A percentile compares a stretch with the other conserved stretches of the same genome.
These are phyloP conservation scores for Trogon melanurus DNA, from an alignment of 2,113 vertebrate genomes.

Conservation along the genomic window DNA sequence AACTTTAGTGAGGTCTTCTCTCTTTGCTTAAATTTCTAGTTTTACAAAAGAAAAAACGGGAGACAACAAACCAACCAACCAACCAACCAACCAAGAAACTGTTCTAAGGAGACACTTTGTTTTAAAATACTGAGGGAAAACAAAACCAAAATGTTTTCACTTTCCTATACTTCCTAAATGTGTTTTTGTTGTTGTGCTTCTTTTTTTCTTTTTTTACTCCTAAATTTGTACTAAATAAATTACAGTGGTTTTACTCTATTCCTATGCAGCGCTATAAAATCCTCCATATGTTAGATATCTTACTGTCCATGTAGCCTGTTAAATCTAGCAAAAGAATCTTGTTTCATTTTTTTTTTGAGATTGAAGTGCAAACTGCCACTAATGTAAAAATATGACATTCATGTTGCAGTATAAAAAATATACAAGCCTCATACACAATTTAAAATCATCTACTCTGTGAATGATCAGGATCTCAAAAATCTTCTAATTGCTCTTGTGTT, in stretches of 20 bases:
- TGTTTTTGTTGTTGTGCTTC: neutral
- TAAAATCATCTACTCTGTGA: neutral
- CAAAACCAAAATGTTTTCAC: fast-evolving
- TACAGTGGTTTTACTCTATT: neutral
- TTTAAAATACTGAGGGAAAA: neutral
- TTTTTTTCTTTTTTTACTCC: too few species aligned
- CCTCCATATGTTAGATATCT: fast-evolving
- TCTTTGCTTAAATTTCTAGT: neutral
- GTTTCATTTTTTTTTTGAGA: fast-evolving
- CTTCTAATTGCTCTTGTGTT: neutral
- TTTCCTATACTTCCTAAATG: neutral
- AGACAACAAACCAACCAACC: too few species aligned
- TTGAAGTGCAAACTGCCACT: neutral
- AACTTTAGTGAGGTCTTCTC: neutral
- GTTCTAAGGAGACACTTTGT: neutral
- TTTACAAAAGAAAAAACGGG: neutral
- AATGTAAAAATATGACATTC: neutral
- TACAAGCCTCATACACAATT: neutral
- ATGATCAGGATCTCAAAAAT: neutral
- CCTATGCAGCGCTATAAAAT: neutral
- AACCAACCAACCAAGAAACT: too few species aligned
- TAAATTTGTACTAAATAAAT: neutral
- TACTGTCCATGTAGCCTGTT: neutral
- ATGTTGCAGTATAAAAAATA: fast-evolving
- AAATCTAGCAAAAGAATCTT: neutral